Evolutionary conservation across 2,888 invertebrate species (phyloP).

Genomic region (Entomobrya proxima): DNA sequence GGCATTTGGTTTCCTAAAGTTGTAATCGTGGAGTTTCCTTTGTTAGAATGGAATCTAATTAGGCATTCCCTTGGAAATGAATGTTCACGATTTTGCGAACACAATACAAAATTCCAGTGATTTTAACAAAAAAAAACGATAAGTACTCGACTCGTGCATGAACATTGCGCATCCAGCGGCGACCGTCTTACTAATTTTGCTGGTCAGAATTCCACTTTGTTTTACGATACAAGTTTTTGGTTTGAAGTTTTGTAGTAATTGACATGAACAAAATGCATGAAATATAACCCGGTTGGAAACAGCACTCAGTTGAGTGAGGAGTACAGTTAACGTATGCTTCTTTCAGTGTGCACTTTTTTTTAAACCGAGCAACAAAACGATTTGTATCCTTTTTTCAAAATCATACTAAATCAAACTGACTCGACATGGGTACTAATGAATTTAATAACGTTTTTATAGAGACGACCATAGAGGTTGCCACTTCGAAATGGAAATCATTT

Average conservation of each 20-base stretch:
- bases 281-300: constrained; percentile 46
- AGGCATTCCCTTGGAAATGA: too few relatives aligned
- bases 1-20: too few relatives aligned
- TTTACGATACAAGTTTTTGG: background rate
- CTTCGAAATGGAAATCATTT: constrained; percentile 62
- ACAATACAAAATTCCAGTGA: constrained; percentile 27
- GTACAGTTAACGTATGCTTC: constrained; percentile 24
- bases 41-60: too few relatives aligned
- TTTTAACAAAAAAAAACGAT: background rate
- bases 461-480: constrained; percentile 58
- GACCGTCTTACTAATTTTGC: constrained; percentile 47
- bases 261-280: constrained; percentile 56
- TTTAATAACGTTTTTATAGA: constrained; percentile 66
- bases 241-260: constrained; percentile 29
- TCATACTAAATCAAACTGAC: constrained; percentile 51
- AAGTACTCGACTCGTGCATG: background rate
- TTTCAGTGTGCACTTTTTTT: background rate
- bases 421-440: constrained; percentile 60
- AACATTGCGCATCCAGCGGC: constrained; percentile 38
- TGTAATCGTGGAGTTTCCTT: too few relatives aligned
- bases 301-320: background rate
- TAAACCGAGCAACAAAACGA: background rate
- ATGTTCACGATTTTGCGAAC: constrained; percentile 19
- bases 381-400: constrained; percentile 23
- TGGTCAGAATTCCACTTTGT: constrained; percentile 40